Conservation (phyloP, 2,797 vertebrate species). For the Macrochelys suwanniensis region DNA sequence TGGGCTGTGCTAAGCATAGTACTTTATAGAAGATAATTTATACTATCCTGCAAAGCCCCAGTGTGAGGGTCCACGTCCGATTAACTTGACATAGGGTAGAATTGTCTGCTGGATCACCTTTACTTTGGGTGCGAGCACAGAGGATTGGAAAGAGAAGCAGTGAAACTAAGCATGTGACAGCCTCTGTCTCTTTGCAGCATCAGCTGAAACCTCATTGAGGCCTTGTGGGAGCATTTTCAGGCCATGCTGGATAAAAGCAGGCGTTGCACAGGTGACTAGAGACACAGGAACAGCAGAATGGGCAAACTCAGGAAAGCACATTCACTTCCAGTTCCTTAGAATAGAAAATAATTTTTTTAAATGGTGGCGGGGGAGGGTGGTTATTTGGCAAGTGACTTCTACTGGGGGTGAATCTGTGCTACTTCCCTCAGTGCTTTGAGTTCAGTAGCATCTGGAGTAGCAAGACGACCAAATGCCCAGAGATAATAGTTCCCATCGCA, state of each 20-base stretch:
- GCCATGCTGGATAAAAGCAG: constrained; percentile 29
- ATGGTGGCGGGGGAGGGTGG: neutral
- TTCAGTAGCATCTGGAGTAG: neutral
- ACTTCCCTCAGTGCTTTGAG: neutral
- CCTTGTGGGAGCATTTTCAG: constrained; percentile 22
- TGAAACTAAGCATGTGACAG: neutral
- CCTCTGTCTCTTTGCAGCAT: constrained; percentile 4
- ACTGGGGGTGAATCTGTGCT: neutral
- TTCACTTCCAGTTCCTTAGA: neutral
- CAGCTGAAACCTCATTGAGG: constrained; percentile 30
- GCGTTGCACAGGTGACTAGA: neutral
- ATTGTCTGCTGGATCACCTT: constrained; percentile 4
- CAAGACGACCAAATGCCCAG: neutral
- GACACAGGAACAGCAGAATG: neutral
- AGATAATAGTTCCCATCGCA: neutral
- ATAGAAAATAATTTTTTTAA: neutral
- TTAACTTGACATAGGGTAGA: neutral
- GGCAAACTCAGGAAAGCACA: neutral
- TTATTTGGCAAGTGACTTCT: neutral
- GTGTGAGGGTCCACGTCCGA: neutral
- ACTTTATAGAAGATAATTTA: neutral
- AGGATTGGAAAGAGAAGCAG: constrained; percentile 30
- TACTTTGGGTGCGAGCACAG: constrained; percentile 11
- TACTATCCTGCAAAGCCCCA: neutral
- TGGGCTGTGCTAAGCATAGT: neutral